A percentile compares a stretch with the other conserved stretches of the same genome.
Conservation (phyloP, 2,888 invertebrate species). For the Catocala nupta region DNA sequence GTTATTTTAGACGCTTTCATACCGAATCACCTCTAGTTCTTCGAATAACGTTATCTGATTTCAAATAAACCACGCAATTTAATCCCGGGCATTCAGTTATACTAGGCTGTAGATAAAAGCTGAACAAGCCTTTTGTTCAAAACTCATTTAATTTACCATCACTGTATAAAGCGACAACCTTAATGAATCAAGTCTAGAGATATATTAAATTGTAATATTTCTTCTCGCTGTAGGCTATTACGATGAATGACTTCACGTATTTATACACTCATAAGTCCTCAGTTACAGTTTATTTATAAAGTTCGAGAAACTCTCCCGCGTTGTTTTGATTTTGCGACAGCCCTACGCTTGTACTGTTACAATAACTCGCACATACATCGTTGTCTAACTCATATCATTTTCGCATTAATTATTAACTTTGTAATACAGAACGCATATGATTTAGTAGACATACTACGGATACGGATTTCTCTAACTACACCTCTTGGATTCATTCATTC, state of each 20-base stretch:
- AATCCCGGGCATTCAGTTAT: slow-evolving; percentile 1
- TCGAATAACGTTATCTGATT: slow-evolving; percentile 1
- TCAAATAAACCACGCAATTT: background rate
- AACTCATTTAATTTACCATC: background rate
- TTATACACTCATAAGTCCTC: slow-evolving; percentile 53
- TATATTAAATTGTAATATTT: slow-evolving; percentile 22
- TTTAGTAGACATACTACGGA: slow-evolving; percentile 8
- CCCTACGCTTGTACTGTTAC: slow-evolving; percentile 21
- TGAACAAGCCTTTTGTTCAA: slow-evolving; percentile 1
- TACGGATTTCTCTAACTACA: too few species aligned
- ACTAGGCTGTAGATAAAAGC: background rate
- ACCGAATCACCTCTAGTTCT: background rate
- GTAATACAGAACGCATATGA: too few species aligned
- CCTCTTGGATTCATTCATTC: too few species aligned
- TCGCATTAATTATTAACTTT: too few species aligned
- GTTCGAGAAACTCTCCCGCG: slow-evolving; percentile 70
- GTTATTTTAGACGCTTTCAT: background rate
- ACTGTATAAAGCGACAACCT: slow-evolving; percentile 2
- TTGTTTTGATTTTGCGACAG: slow-evolving; percentile 73
- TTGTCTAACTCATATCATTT: slow-evolving; percentile 13
- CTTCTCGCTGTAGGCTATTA: slow-evolving; percentile 45
- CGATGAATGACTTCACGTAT: slow-evolving; percentile 65
- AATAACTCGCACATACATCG: slow-evolving; percentile 32
- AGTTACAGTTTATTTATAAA: slow-evolving; percentile 67
- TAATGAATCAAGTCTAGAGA: slow-evolving; percentile 40